These are phyloP conservation scores for Diadema setosum DNA, from an alignment of 35 echinoderm and acorn worm species.

Conservation along the genomic window DNA sequence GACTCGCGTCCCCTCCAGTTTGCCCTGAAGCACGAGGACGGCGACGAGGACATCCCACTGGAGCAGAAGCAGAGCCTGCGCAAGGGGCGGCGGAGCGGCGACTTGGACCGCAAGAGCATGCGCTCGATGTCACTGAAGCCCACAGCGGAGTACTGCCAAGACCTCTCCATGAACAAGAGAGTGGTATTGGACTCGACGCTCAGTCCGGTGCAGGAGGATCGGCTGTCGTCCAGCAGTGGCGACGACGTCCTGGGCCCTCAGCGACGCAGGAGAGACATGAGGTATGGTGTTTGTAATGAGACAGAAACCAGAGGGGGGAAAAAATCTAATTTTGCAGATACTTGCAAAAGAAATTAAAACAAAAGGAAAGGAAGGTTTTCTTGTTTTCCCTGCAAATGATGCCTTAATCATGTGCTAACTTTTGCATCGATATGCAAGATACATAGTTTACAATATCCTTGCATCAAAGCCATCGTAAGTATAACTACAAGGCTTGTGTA, in stretches of 20 bases:
- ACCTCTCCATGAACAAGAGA: conserved; percentile 29
- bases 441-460: too few species aligned
- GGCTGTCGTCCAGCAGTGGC: neutral
- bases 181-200: conserved; percentile 35
- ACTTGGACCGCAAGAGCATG: conserved; percentile 79
- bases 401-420: too few species aligned
- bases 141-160: conserved; percentile 54
- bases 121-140: conserved; percentile 52
- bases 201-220: neutral
- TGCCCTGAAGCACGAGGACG: conserved; percentile 93
- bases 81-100: conserved; percentile 63
- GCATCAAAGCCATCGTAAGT: too few species aligned
- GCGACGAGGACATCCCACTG: conserved; percentile 87
- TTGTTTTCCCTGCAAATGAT: too few species aligned
- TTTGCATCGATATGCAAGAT: too few species aligned
- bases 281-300: conserved; percentile 31
- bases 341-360: too few species aligned
- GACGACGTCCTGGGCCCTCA: neutral
- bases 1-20: conserved; percentile 36
- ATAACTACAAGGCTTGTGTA: too few species aligned
- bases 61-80: conserved; percentile 70
- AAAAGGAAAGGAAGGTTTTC: too few species aligned
- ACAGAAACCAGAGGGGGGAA: too few species aligned
- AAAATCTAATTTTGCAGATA: too few species aligned
- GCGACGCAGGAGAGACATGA: conserved; percentile 69